Evolutionary conservation across 2,888 invertebrate species (phyloP), one percentile per base, ranked within the genome.

Genomic region (Temnothorax unifasciatus): DNA sequence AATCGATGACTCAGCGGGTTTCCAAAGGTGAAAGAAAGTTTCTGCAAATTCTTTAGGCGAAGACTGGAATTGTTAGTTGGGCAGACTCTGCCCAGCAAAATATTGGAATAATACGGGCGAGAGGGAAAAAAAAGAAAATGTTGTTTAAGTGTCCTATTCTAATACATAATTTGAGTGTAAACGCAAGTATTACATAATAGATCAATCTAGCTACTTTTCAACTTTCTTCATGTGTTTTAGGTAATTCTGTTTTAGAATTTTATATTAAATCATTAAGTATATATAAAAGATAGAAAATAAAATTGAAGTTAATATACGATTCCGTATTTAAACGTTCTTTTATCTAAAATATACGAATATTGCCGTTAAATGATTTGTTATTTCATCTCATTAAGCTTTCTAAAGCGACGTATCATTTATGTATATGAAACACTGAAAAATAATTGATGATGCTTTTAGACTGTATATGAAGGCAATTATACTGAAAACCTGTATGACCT

Each of bases 21-120:
- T 57, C 11, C 25, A 50, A 50, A 64, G 13, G 9, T 74, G 5
- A 76, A 75, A 66, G n/a, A 66, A 76, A 66, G 52, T 76, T 64
- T 21, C 15, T 25, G 25, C 13, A 52, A 63, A 76, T 52, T 38
- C 38, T 50, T 44, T 38, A 47, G 41, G 25, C 18, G 5, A 25
- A 57, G 44, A 63, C 15, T 15, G 21, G n/a, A 75, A 50, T 61
- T 54, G 52, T 54, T 76, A 61, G 63, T 64, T 11, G 11, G 25
- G 6, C 21, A 29, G 15, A 47, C 52, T 63, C 6, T 47, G n/a
- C 15, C 11, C 1, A 29, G 44, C 13, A 64, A 52, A 44, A 8
- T 44, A 63, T 38, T 50, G 18, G 15, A 29, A n/a, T 34, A 50
- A 21, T 38, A 6, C 5, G 8, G 25, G 9, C 6, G 5, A 52